Conservation (phyloP, 2,113 vertebrate species). For the Callithrix jacchus region DNA sequence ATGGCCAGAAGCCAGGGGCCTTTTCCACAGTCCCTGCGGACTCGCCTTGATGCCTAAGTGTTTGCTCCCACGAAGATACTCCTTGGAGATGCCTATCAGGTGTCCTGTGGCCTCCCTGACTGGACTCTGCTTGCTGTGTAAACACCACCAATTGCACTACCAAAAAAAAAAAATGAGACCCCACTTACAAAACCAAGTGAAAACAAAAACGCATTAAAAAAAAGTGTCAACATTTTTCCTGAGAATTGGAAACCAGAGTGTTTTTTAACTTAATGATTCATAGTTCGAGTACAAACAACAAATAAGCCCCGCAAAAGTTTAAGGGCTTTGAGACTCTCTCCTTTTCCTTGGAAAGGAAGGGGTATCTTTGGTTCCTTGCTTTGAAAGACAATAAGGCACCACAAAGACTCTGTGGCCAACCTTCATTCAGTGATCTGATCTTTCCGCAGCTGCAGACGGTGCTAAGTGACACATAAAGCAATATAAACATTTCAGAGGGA, state of each 20-base stretch:
- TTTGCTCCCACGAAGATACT: not conserved
- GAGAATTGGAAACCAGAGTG: not conserved
- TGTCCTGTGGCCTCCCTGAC: not conserved
- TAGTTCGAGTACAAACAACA: not conserved
- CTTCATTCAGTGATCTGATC: not conserved
- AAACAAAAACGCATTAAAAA: not conserved
- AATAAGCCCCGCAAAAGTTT: not conserved
- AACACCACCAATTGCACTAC: not conserved
- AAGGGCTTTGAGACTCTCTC: not conserved
- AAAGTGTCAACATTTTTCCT: not conserved
- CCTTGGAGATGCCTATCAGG: not conserved
- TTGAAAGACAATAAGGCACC: constrained; percentile 12
- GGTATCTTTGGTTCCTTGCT: not conserved
- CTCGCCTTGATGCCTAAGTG: not conserved
- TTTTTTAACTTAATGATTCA: not conserved
- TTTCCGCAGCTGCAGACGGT: not conserved
- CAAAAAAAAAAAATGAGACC: too few species aligned
- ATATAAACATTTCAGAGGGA: constrained; percentile 8
- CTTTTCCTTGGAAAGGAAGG: not conserved
- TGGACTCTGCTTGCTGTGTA: not conserved
- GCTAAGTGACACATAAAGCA: not conserved
- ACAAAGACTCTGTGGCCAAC: not conserved
- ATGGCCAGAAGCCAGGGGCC: not conserved
- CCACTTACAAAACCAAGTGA: not conserved
- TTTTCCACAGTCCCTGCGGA: not conserved